Evolutionary conservation across 2,113 vertebrate genomes (phyloP), one percentile per base, ranked within the genome.

Genomic region (Ailurus styani): DNA sequence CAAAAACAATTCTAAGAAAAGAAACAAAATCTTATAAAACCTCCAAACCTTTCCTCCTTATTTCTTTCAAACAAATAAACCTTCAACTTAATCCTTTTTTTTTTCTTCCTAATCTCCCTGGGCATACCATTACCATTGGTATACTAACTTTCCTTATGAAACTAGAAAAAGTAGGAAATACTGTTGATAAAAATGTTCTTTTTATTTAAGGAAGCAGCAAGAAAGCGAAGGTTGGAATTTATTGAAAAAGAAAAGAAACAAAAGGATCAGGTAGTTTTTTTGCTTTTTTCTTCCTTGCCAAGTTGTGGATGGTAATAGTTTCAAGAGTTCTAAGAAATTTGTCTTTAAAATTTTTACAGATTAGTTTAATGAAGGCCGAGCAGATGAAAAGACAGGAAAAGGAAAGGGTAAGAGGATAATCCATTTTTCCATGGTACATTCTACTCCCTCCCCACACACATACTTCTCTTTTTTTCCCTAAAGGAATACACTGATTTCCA

Each of bases 311-410:
- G 13, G 3, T 62, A 50, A 77, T 54, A 62, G 25, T 81, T 72
- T 52, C 6, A 60, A 57, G 70, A 97, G 23, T 91, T 98, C 91
- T 98, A 98, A 98, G 47, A 2, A 84, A 12, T 97, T 90, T 96
- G 45, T 98, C 57, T 96, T 98, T 98, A 72, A 85, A 89, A 83
- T 75, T 96, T 72, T 98, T 99, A 50, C 98, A 99, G 99, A 98
- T 99, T 96, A 98, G 99, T 98, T 98, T 99, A 88, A 96, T 99
- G 98, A 99, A 99, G 98, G 99, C 99, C 31, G 99, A 99, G 73
- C 99, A 99, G 96, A 98, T 99, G 98, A 99, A 99, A 99, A 99
- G 99, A 98, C 98, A 98, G 94, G 99, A 99, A 98, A 99, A 99
- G 96, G 99, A 99, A 98, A 99, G 99, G 99, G 99, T 99, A 98